Percentiles rank a stretch among this genome's conserved stretches.
phyloP scores from a whole-genome alignment of 30 jellyfish, hydroid and myxozoan genomes.

The Chironex yamaguchii region DNA sequence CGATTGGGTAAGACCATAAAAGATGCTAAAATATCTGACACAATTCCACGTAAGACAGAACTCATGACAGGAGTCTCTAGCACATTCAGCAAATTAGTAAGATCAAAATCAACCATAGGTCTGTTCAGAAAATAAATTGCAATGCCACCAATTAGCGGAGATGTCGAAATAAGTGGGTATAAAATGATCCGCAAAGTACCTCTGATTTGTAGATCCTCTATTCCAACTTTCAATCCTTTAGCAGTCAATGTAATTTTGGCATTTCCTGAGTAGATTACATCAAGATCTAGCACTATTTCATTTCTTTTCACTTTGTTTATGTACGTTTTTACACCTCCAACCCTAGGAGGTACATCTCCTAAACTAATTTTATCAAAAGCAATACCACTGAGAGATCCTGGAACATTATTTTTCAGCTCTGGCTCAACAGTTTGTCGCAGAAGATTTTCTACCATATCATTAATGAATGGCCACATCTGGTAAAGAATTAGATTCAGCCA shows the following conservation, averaged over 20 bases:
- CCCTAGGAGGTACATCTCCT: conserved; percentile 79
- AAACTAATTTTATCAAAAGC: conserved; percentile 64
- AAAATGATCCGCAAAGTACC: conserved; percentile 74
- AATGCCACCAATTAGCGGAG: conserved; percentile 73
- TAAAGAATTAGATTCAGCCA: conserved; percentile 67
- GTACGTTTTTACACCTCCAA: conserved; percentile 75
- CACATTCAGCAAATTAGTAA: conserved; percentile 68
- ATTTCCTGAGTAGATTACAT: conserved; percentile 75
- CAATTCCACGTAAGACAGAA: conserved; percentile 44
- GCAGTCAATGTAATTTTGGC: conserved; percentile 63
- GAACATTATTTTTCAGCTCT: conserved; percentile 59
- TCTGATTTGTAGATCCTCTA: conserved; percentile 69
- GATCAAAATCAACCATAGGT: conserved; percentile 64
- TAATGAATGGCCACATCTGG: conserved; percentile 81
- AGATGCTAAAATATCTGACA: conserved; percentile 66
- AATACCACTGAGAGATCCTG: conserved; percentile 69
- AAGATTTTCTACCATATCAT: conserved; percentile 32
- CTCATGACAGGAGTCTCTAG: conserved; percentile 78
- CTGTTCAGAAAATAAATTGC: conserved; percentile 75
- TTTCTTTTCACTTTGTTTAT: conserved; percentile 62
- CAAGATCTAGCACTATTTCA: conserved; percentile 71
- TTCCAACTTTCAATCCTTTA: conserved; percentile 74
- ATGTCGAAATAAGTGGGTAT: conserved; percentile 61
- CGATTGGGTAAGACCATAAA: conserved; percentile 75
- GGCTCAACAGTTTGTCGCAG: conserved; percentile 73